A percentile compares a stretch with the other conserved stretches of the same genome.
phyloP scores from a whole-genome alignment of 2,888 invertebrate species.

The Drosophila kanekoi region DNA sequence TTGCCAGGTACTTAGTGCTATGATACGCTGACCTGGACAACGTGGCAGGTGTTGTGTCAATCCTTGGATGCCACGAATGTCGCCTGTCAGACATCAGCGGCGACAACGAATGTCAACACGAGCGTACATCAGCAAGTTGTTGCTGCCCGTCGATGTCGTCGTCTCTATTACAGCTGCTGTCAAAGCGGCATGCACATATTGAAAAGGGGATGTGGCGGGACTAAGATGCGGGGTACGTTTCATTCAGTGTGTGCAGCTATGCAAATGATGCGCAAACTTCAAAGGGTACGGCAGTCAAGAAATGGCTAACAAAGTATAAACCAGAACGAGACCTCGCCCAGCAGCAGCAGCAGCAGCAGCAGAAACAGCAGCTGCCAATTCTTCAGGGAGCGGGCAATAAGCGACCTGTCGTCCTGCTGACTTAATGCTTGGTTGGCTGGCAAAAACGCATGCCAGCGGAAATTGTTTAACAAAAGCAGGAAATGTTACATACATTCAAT shows the following conservation, averaged over 20 bases:
- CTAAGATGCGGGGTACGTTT: neutral
- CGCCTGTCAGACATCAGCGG: conserved; percentile 31
- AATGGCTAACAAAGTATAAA: conserved; percentile 21
- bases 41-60: conserved; percentile 65
- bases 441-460: conserved; percentile 59
- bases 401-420: conserved; percentile 25
- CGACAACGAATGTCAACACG: conserved; percentile 56
- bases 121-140: conserved; percentile 35
- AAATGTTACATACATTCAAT: conserved; percentile 60
- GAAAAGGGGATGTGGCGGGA: conserved; percentile 2
- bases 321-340: conserved; percentile 1
- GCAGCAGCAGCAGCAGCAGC: conserved; percentile 3
- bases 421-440: conserved; percentile 41
- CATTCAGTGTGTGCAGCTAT: conserved; percentile 30
- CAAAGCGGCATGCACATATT: conserved; percentile 39
- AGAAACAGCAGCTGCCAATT: neutral
- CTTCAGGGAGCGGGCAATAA: conserved; percentile 9
- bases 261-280: conserved; percentile 54
- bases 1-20: conserved; percentile 10
- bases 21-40: conserved; percentile 40
- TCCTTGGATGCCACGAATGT: conserved; percentile 42
- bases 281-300: conserved; percentile 41
- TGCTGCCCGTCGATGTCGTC: conserved; percentile 14
- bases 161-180: conserved; percentile 44
- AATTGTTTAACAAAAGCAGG: conserved; percentile 75